phyloP scores from a whole-genome alignment of 1,140 invertebrate genomes.

The Dreissena rostriformis region DNA sequence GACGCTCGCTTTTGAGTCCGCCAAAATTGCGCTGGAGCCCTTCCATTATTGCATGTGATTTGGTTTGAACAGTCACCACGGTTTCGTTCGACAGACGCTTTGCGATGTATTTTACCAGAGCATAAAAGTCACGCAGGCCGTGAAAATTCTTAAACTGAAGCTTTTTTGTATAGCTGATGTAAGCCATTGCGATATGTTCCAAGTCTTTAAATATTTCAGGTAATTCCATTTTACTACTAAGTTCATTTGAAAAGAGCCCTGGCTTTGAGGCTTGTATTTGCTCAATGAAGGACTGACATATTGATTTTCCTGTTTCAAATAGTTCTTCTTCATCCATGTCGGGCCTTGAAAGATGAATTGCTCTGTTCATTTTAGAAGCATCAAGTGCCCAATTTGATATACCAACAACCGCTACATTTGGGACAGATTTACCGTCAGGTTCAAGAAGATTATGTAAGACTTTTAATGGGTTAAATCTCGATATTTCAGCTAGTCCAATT shows the following conservation, averaged over 20 bases:
- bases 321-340: conserved; percentile 61
- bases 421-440: conserved; percentile 39
- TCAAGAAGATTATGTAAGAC: conserved; percentile 67
- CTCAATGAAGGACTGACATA: conserved; percentile 37
- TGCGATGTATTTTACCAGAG: conserved; percentile 70
- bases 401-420: conserved; percentile 70
- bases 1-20: conserved; percentile 60
- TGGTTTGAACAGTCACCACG: neutral
- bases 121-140: conserved; percentile 73
- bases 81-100: neutral
- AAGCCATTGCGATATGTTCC: conserved; percentile 60
- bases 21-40: conserved; percentile 69
- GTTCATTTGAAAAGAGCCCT: neutral
- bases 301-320: conserved; percentile 46
- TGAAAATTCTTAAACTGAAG: conserved; percentile 71
- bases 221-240: neutral
- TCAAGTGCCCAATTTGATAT: conserved; percentile 75
- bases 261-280: neutral
- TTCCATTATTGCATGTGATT: conserved; percentile 14
- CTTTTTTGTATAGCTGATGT: conserved; percentile 54
- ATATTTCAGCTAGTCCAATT: conserved; percentile 69
- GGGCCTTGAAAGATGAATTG: conserved; percentile 63
- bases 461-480: conserved; percentile 61
- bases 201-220: conserved; percentile 22
- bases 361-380: conserved; percentile 72